Evolutionary conservation across 1,140 invertebrate species (phyloP), one percentile per base, ranked within the genome.

Genomic region (Papilio polyxenes): DNA sequence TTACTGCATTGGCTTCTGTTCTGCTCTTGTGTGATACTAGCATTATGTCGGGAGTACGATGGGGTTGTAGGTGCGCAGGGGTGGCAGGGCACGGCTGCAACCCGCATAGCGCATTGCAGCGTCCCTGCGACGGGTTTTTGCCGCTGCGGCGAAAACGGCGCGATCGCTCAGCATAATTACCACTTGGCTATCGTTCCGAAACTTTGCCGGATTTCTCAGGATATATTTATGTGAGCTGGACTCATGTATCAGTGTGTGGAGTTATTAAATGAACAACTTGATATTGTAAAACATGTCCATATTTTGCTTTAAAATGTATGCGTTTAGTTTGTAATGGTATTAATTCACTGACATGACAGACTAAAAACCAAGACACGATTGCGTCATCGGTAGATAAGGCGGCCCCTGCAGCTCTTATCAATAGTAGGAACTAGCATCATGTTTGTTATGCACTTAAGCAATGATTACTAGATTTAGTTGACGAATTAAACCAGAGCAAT

Each of bases 401-500:
- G 31, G 65, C 65, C 65, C 23, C 65, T 72, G 31, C 65, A 37
- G 23, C 65, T 10, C 65, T 72, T 72, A 72, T 72, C 65, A 72
- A 72, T 72, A 72, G 31, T 72, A 72, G 65, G 23, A 72, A 59
- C 56, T 59, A 53, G 31, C 65, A 72, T 72, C 65, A 72, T 72
- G 13, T 72, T 72, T 72, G 65, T 72, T 37, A 37, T 37, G 65
- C 65, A 72, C 65, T 72, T 72, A 65, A 72, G 65, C 31, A 40
- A 37, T 72, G 65, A 72, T 72, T 72, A 72, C 65, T 37, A 72
- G 65, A 72, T 72, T 72, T 72, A 72, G 65, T 72, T 72, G 65
- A 69, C 62, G 62, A 72, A 72, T 44, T 48, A 75, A 20, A 75
- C 74, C 74, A 75, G 44, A 44, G 74, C 15, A 75, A 49, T 44